Evolutionary conservation across 2,888 invertebrate species (phyloP).

Genomic region (Glyphotaelius pellucidus): DNA sequence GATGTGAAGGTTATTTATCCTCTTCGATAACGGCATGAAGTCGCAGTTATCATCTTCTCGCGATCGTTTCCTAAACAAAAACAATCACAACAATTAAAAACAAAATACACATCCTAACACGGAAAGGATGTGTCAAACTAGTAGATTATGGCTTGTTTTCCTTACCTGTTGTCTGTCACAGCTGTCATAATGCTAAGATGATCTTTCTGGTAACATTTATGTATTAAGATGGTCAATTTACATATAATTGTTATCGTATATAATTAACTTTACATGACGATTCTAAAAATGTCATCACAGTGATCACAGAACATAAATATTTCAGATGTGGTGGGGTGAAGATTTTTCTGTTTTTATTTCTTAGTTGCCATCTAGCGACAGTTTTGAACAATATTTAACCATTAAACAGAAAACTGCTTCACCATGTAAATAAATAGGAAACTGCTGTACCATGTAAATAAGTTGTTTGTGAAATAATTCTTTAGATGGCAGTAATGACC

Average conservation of each 20-base stretch:
- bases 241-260: not conserved
- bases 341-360: not conserved
- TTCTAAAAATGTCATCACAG: constrained; percentile 38
- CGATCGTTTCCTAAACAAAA: constrained; percentile 83
- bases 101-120: constrained; percentile 37
- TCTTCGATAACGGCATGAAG: constrained; percentile 92
- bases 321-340: not conserved
- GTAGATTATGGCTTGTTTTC: constrained; percentile 11
- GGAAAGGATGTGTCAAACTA: constrained; percentile 39
- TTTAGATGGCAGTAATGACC: constrained; percentile 6
- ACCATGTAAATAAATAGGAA: not conserved
- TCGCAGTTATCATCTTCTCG: constrained; percentile 87
- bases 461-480: not conserved
- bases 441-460: not conserved
- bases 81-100: constrained; percentile 44
- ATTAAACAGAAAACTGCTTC: not conserved
- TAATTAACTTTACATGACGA: constrained; percentile 15
- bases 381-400: not conserved
- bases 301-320: not conserved
- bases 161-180: constrained; percentile 59
- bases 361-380: constrained; percentile 24
- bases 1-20: constrained; percentile 93
- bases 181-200: constrained; percentile 52
- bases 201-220: constrained; percentile 30
- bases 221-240: not conserved